Conservation (phyloP, 1,140 invertebrate species). For the Pogonus chalceus region DNA sequence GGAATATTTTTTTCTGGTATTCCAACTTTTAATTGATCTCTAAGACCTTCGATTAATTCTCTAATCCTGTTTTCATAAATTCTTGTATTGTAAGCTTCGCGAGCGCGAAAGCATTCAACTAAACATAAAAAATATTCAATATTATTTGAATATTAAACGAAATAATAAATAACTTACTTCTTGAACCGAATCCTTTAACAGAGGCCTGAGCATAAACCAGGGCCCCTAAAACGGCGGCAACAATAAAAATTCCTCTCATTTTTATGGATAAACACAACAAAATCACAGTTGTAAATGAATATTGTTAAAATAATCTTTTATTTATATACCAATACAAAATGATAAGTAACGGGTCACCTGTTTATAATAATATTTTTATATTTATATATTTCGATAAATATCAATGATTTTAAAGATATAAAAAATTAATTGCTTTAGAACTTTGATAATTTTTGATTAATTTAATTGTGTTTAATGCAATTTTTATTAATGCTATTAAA, state of each 20-base stretch:
- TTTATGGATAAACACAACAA: not conserved
- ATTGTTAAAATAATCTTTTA: too few species aligned
- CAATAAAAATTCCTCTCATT: not conserved
- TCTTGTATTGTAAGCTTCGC: not conserved
- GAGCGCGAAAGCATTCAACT: not conserved
- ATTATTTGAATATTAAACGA: not conserved
- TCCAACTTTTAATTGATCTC: not conserved
- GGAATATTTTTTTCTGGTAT: not conserved
- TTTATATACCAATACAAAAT: too few species aligned
- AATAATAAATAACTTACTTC: not conserved
- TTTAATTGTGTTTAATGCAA: too few species aligned
- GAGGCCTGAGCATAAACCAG: not conserved
- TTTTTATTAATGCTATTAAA: too few species aligned
- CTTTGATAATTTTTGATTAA: too few species aligned
- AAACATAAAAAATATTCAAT: slow-evolving; percentile 1
- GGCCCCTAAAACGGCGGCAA: not conserved
- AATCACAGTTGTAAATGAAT: too few species aligned
- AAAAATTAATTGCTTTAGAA: too few species aligned
- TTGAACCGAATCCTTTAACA: not conserved
- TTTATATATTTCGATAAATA: too few species aligned
- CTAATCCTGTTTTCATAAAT: not conserved
- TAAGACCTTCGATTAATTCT: not conserved
- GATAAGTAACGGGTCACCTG: too few species aligned
- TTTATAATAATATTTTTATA: too few species aligned
- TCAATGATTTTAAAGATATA: too few species aligned